phyloP scores from a whole-genome alignment of 2,113 vertebrate genomes.

The Colossoma macropomum region DNA sequence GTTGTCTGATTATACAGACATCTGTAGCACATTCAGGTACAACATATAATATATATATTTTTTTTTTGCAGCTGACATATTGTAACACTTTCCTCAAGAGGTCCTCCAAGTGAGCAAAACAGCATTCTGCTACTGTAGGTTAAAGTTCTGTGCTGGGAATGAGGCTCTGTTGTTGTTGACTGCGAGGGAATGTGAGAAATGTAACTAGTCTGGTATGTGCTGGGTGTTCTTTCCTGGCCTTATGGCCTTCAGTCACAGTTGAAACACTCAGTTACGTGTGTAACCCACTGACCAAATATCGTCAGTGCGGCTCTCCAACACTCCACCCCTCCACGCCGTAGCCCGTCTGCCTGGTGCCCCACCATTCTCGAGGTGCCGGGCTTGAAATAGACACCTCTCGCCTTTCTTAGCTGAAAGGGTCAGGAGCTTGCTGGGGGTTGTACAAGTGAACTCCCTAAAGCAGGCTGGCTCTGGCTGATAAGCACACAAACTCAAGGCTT shows the following conservation, averaged over 20 bases:
- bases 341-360: conserved; percentile 33
- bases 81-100: no score
- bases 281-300: conserved; percentile 59
- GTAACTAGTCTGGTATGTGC: background rate
- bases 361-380: conserved; percentile 45
- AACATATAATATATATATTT: background rate
- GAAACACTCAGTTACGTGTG: background rate
- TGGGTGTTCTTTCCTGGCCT: background rate
- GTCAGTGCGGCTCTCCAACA: conserved; percentile 54
- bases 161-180: background rate
- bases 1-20: no score
- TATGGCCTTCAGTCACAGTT: background rate
- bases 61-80: no score
- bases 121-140: background rate
- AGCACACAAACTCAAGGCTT: background rate
- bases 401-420: conserved; percentile 37
- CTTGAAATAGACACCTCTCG: conserved; percentile 72
- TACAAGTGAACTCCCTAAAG: conserved; percentile 37
- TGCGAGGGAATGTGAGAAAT: background rate
- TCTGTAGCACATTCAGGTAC: no score
- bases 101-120: background rate
- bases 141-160: background rate
- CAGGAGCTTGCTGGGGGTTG: conserved; percentile 33
- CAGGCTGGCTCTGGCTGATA: background rate
- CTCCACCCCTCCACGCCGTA: conserved; percentile 12